phyloP scores from a whole-genome alignment of 2,113 vertebrate genomes.

The Fukomys damarensis region DNA sequence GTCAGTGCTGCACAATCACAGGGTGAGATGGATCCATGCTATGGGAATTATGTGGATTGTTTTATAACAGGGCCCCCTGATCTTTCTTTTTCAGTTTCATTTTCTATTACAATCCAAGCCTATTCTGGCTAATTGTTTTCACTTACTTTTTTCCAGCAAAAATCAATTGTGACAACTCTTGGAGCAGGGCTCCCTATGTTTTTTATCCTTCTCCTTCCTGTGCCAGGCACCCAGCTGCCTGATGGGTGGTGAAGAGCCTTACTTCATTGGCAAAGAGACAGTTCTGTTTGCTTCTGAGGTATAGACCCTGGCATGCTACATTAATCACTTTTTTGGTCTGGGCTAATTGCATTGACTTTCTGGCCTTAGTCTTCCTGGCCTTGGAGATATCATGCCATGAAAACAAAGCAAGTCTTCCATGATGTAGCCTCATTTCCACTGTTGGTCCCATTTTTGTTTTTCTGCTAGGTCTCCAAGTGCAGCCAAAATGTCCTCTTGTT shows the following conservation, averaged over 20 bases:
- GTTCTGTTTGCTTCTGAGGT: not conserved
- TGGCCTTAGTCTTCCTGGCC: not conserved
- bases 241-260: accelerated
- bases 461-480: not conserved
- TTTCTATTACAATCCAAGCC: not conserved
- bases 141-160: not conserved
- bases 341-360: not conserved
- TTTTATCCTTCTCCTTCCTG: accelerated
- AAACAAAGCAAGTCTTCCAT: not conserved
- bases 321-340: not conserved
- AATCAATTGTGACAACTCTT: not conserved
- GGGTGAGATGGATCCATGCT: not conserved
- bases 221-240: accelerated
- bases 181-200: accelerated
- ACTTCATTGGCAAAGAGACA: accelerated
- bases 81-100: not conserved
- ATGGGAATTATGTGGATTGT: not conserved
- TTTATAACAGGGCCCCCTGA: not conserved
- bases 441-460: not conserved
- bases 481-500: not conserved
- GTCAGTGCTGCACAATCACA: accelerated
- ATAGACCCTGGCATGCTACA: accelerated
- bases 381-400: not conserved
- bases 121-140: not conserved
- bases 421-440: not conserved